Conservation (phyloP, 2,888 invertebrate genomes). For the Stenichneumon culpator region DNA sequence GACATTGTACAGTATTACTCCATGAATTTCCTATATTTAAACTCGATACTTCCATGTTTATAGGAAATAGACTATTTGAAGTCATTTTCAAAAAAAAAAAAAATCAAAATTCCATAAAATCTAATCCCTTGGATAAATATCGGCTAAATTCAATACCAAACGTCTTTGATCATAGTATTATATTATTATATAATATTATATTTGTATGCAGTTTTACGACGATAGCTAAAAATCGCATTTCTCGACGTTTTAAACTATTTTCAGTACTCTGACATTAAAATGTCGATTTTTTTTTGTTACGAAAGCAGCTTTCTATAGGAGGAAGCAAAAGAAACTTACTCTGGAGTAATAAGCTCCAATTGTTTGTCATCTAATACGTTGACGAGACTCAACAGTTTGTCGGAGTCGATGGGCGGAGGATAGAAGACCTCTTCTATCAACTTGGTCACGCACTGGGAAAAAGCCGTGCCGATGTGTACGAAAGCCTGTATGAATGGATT, state of each 20-base stretch:
- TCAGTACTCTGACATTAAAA: background rate
- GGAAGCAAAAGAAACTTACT: constrained; percentile 72
- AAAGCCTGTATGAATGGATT: constrained; percentile 76
- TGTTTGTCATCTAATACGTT: constrained; percentile 79
- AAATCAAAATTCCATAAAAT: too few species aligned
- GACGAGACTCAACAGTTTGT: constrained; percentile 77
- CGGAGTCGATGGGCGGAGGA: constrained; percentile 76
- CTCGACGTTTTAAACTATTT: background rate
- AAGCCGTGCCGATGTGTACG: constrained; percentile 83
- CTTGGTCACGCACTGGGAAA: constrained; percentile 77
- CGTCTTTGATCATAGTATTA: too few species aligned
- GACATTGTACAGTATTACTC: too few species aligned
- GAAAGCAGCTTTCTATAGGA: background rate
- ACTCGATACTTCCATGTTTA: too few species aligned
- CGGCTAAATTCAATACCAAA: too few species aligned
- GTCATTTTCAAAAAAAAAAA: too few species aligned
- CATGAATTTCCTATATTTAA: too few species aligned
- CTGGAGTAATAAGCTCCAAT: constrained; percentile 76
- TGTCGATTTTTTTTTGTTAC: background rate
- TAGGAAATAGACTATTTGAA: too few species aligned
- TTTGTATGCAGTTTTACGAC: too few species aligned
- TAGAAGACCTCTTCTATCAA: constrained; percentile 82
- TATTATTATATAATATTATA: too few species aligned
- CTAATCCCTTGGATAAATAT: too few species aligned
- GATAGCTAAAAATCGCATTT: too few species aligned